Conservation (phyloP, 2,113 vertebrate genomes). For the Capra hircus region DNA sequence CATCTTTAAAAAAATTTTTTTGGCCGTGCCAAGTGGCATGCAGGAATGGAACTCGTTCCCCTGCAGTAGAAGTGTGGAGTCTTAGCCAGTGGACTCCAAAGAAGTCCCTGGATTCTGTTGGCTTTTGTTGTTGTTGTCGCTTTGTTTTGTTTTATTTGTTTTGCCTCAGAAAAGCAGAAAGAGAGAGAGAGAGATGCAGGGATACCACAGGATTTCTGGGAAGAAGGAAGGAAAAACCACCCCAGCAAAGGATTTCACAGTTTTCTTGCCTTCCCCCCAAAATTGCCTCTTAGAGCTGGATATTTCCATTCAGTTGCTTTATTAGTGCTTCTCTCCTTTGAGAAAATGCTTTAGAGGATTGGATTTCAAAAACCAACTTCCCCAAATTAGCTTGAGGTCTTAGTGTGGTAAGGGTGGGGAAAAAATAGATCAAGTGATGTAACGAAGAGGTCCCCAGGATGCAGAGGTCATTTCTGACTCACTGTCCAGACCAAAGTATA, state of each 20-base stretch:
- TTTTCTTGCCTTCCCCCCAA: not conserved
- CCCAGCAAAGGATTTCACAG: conserved; percentile 41
- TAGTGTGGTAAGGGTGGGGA: too few species aligned
- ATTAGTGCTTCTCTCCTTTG: not conserved
- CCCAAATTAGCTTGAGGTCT: not conserved
- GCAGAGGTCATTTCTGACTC: not conserved
- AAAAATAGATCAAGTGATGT: not conserved
- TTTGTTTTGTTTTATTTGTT: not conserved
- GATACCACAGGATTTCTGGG: conserved; percentile 22
- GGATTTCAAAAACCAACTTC: not conserved
- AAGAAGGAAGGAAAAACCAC: not conserved
- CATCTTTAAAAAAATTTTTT: not conserved
- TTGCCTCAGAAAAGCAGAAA: conserved; percentile 50
- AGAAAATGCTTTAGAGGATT: not conserved
- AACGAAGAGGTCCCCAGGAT: not conserved
- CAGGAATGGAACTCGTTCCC: not conserved
- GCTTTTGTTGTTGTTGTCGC: not conserved
- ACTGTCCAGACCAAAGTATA: not conserved
- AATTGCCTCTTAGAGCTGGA: not conserved
- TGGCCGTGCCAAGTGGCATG: not conserved
- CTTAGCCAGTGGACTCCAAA: not conserved
- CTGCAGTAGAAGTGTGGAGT: not conserved
- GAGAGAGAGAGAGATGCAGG: conserved; percentile 34
- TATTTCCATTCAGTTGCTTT: not conserved
- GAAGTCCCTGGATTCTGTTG: not conserved